A percentile compares a stretch with the other conserved stretches of the same genome.
These are phyloP conservation scores for Lutraria rhynchaena DNA, from an alignment of 1,140 invertebrate species.

Conservation along the genomic window DNA sequence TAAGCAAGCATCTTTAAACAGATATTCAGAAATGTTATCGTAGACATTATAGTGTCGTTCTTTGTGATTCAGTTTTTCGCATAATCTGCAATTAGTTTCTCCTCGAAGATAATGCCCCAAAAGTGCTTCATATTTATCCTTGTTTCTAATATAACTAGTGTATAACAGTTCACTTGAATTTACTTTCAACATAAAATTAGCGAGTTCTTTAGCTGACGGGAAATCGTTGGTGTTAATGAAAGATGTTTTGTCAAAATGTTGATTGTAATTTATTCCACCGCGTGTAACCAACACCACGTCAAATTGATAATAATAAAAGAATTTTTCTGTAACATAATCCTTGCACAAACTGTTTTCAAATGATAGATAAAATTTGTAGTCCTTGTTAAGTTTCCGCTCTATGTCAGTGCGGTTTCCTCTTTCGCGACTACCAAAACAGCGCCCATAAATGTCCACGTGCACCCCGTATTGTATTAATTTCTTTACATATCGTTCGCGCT, in stretches of 20 bases:
- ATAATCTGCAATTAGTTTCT: slow-evolving; percentile 50
- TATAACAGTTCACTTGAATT: slow-evolving; percentile 75
- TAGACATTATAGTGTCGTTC: slow-evolving; percentile 22
- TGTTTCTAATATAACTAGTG: slow-evolving; percentile 75
- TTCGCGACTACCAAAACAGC: slow-evolving; percentile 82
- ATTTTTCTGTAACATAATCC: too few species aligned
- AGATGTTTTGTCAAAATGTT: slow-evolving; percentile 86
- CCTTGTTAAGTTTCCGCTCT: slow-evolving; percentile 71
- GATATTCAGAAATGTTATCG: too few species aligned
- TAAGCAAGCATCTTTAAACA: too few species aligned
- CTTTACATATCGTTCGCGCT: slow-evolving; percentile 84
- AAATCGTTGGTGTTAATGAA: slow-evolving; percentile 86
- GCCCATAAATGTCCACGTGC: slow-evolving; percentile 87
- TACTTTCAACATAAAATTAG: slow-evolving; percentile 83
- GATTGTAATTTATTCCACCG: slow-evolving; percentile 85
- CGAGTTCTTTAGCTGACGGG: slow-evolving; percentile 83
- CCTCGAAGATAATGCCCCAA: slow-evolving; percentile 13
- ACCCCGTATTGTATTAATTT: slow-evolving; percentile 84
- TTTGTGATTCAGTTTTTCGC: slow-evolving; percentile 44
- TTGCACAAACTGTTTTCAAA: too few species aligned
- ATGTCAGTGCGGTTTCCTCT: slow-evolving; percentile 44
- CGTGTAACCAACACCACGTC: slow-evolving; percentile 88
- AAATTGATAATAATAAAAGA: slow-evolving; percentile 77
- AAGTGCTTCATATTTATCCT: slow-evolving; percentile 64
- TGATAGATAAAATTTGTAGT: too few species aligned